Conservation (phyloP, 2,888 invertebrate species). For the Halictus quadricinctus region DNA sequence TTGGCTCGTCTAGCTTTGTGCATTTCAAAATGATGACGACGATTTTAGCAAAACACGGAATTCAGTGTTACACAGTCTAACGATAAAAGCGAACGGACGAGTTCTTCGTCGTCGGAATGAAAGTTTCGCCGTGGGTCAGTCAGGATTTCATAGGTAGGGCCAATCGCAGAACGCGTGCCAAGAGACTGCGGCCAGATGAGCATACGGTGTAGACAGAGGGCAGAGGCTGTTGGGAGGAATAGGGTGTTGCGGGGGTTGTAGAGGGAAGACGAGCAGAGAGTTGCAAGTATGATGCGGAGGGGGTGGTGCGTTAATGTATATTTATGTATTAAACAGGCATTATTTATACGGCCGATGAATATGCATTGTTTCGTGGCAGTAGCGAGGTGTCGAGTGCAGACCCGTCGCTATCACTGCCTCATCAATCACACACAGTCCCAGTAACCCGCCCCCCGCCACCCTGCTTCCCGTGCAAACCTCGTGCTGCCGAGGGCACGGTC, state of each 20-base stretch:
- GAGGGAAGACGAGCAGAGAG: constrained; percentile 28
- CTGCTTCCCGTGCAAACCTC: constrained; percentile 34
- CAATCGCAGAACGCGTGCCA: background rate
- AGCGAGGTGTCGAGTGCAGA: constrained; percentile 82
- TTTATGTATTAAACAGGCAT: constrained; percentile 82
- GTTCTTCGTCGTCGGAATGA: background rate
- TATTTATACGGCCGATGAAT: constrained; percentile 82
- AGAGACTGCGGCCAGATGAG: background rate
- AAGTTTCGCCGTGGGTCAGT: constrained; percentile 24
- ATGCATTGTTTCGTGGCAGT: constrained; percentile 81
- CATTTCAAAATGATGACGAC: no score
- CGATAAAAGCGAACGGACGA: background rate
- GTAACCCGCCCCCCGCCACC: constrained; percentile 56
- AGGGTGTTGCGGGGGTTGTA: constrained; percentile 14
- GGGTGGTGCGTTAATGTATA: constrained; percentile 76
- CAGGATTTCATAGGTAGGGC: background rate
- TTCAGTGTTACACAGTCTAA: background rate
- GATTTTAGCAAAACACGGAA: background rate
- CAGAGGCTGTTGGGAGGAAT: background rate
- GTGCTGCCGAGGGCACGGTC: constrained; percentile 44
- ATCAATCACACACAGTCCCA: constrained; percentile 81
- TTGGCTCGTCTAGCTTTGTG: background rate
- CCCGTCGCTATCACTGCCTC: constrained; percentile 82
- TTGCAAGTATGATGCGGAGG: constrained; percentile 38
- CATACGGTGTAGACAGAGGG: background rate